Evolutionary conservation across 2,113 vertebrate species (phyloP), one percentile per base, ranked within the genome.

Genomic region (Murina feae): DNA sequence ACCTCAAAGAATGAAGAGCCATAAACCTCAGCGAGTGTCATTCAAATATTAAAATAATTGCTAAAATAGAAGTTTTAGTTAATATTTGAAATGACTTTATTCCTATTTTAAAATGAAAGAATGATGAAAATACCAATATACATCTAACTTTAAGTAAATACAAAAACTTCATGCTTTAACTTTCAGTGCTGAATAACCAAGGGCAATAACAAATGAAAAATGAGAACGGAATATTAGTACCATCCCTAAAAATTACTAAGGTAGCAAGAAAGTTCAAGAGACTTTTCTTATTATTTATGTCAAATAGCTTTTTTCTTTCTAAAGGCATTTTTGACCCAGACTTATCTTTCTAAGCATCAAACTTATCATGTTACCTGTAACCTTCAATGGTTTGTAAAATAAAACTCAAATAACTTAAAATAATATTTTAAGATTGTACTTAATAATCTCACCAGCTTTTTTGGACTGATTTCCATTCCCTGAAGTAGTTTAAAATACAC

Each of bases 321-420:
- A 83, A 39, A 84, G 4, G 12, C n/a, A 81, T 66, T 75, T 78
- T 55, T 79, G 14, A 44, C 9, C 44, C n/a, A 90, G 55, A 82
- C 30, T 53, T 90, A 72, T 35, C 68, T 79, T 93, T 83, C 65
- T 86, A 84, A n/a, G 30, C 21, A 80, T n/a, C 47, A 79, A 44
- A 18, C 39, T 89, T 85, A 84, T 69, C 58, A 71, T 42, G 47
- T 94, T 91, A 81, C 25, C 23, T 87, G 3, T 69, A 86, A 72
- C 23, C 30, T 82, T 79, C 14, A 75, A 23, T 21, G 23, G 8
- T 69, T 91, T 71, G 65, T 8, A 86, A 14, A 84, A 71, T 75
- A 87, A 90, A 94, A 80, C n/a, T 83, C 49, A 63, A 94, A 96
- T 17, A 76, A 85, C 66, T 90, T 63, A 42, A 78, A 94, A 90